Percentiles rank a stretch among this genome's conserved stretches.
These are phyloP conservation scores for Porites evermanni DNA, from an alignment of 92 coral and sea anemone species.

Conservation along the genomic window DNA sequence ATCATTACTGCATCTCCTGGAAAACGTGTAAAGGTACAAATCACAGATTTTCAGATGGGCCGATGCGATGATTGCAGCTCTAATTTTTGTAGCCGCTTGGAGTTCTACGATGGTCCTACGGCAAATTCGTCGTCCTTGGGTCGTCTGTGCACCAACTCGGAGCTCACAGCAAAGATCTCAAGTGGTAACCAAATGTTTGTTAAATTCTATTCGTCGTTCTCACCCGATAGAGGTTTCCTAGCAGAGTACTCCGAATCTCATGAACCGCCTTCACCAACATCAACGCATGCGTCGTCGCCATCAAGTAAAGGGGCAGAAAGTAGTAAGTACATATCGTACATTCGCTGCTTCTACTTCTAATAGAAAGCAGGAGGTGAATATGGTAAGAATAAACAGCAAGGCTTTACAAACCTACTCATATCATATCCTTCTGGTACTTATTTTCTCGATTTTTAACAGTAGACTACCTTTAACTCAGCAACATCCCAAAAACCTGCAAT, in stretches of 20 bases:
- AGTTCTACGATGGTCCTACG: conserved; percentile 24
- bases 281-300: neutral
- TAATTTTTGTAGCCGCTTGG: conserved; percentile 2
- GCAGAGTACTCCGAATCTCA: conserved; percentile 20
- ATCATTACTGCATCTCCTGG: conserved; percentile 15
- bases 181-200: conserved; percentile 41
- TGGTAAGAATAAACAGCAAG: too few relatives aligned
- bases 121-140: conserved; percentile 8
- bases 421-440: too few relatives aligned
- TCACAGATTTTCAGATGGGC: conserved; percentile 21
- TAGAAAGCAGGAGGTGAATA: too few relatives aligned
- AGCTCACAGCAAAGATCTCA: neutral
- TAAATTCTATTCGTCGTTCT: neutral
- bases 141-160: neutral
- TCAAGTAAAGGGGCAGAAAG: neutral
- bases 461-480: too few relatives aligned
- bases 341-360: too few relatives aligned
- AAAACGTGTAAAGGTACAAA: conserved; percentile 8
- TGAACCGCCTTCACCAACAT: neutral
- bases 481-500: too few relatives aligned
- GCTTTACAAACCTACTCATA: too few relatives aligned
- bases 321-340: too few relatives aligned
- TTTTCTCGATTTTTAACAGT: too few relatives aligned
- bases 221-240: conserved; percentile 3
- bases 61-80: neutral